These are phyloP conservation scores for Synanthedon tipuliformis DNA, from an alignment of 2,888 invertebrate genomes.

Conservation along the genomic window DNA sequence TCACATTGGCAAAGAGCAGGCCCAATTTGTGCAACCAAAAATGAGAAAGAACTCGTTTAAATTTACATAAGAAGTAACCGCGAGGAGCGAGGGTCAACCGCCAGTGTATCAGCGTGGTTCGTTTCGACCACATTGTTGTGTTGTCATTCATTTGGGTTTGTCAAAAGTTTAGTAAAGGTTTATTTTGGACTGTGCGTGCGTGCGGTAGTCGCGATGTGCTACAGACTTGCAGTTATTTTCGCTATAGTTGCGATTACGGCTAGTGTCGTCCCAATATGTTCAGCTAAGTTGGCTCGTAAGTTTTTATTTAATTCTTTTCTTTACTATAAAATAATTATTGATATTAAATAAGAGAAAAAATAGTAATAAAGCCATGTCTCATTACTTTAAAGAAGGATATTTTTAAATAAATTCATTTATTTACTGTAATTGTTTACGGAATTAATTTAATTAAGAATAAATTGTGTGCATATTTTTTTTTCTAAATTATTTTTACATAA, in stretches of 20 bases:
- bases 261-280: slow-evolving; percentile 28
- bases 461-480: too few species aligned
- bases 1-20: slow-evolving; percentile 52
- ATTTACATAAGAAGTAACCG: slow-evolving; percentile 45
- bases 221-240: slow-evolving; percentile 40
- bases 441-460: too few species aligned
- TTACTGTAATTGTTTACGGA: too few species aligned
- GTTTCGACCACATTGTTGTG: slow-evolving; percentile 19
- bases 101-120: slow-evolving; percentile 34
- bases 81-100: slow-evolving; percentile 32
- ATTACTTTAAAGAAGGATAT: too few species aligned
- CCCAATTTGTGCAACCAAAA: slow-evolving; percentile 58
- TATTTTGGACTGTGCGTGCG: slow-evolving; percentile 6
- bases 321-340: background rate
- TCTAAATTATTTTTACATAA: too few species aligned
- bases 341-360: background rate
- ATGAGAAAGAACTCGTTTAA: slow-evolving; percentile 56
- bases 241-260: slow-evolving; percentile 28
- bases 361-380: too few species aligned
- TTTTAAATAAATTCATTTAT: too few species aligned
- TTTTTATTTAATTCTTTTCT: slow-evolving; percentile 7
- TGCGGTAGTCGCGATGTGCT: slow-evolving; percentile 37
- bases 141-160: slow-evolving; percentile 7
- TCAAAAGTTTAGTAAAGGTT: background rate
- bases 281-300: slow-evolving; percentile 55